Evolutionary conservation across 2,888 invertebrate genomes (phyloP).

Genomic region (Helleia helle): DNA sequence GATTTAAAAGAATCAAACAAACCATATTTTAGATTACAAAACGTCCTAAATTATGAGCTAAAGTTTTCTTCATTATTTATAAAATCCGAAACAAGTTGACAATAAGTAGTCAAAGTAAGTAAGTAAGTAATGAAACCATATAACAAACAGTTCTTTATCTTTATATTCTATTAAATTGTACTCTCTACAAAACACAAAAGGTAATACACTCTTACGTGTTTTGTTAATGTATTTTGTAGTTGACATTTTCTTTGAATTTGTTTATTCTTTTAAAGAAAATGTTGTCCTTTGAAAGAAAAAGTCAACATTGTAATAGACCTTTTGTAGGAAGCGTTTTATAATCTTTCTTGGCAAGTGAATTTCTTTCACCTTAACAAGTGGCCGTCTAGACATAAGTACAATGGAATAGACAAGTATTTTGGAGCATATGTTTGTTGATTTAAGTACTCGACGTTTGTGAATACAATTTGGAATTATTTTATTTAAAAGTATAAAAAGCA

Average conservation of each 20-base stretch:
- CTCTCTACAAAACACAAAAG: background rate
- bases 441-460: too few relatives aligned
- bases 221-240: constrained; percentile 3
- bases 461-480: too few relatives aligned
- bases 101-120: too few relatives aligned
- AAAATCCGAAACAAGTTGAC: too few relatives aligned
- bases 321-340: constrained; percentile 6
- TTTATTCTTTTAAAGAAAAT: background rate
- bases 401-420: constrained; percentile 8
- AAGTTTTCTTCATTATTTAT: too few relatives aligned
- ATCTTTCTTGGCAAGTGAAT: constrained; percentile 8
- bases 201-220: background rate
- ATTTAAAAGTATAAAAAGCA: too few relatives aligned
- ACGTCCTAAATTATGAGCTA: too few relatives aligned
- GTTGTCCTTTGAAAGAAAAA: background rate
- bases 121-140: too few relatives aligned
- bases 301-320: background rate
- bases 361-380: constrained; percentile 12
- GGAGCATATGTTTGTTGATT: constrained; percentile 4
- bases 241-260: background rate
- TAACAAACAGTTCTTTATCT: background rate
- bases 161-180: background rate
- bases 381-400: constrained; percentile 12
- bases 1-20: too few relatives aligned
- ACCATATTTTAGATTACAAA: too few relatives aligned